Percentiles rank a stretch among this genome's conserved stretches.
phyloP scores from a whole-genome alignment of 35 echinoderm and acorn worm genomes.

The Eucidaris tribuloides region DNA sequence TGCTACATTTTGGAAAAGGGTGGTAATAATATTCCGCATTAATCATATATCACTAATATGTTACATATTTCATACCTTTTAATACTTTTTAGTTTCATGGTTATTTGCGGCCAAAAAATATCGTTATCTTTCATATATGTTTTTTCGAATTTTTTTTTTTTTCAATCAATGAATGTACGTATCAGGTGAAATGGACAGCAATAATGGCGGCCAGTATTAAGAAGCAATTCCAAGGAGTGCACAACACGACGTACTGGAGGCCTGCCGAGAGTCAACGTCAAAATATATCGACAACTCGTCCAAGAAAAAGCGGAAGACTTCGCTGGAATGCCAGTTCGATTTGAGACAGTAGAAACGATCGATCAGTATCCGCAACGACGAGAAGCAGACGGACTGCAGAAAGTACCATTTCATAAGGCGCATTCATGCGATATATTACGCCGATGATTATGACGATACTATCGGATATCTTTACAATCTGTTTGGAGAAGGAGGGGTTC shows the following conservation, averaged over 20 bases:
- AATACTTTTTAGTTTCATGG: no score
- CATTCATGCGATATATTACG: constrained; percentile 74
- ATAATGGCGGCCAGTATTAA: constrained; percentile 42
- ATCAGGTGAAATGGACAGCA: constrained; percentile 43
- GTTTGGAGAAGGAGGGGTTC: constrained; percentile 49
- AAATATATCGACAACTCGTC: constrained; percentile 28
- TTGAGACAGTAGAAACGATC: constrained; percentile 30
- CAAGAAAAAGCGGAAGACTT: constrained; percentile 17
- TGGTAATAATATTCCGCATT: no score
- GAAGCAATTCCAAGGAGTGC: constrained; percentile 11
- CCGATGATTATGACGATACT: constrained; percentile 16
- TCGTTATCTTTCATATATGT: no score
- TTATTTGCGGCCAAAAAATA: no score
- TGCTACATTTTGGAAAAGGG: no score
- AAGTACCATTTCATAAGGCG: constrained; percentile 78
- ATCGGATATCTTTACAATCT: constrained; percentile 38
- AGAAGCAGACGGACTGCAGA: neutral
- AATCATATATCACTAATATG: no score
- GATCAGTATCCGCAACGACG: constrained; percentile 25
- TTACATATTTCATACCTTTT: no score
- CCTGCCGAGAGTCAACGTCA: constrained; percentile 41
- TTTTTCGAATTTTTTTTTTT: no score
- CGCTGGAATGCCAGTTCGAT: constrained; percentile 13
- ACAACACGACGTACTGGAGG: constrained; percentile 60
- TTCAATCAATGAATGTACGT: no score